Evolutionary conservation across 2,113 vertebrate genomes (phyloP).

Genomic region (Nannobrachium achirus): DNA sequence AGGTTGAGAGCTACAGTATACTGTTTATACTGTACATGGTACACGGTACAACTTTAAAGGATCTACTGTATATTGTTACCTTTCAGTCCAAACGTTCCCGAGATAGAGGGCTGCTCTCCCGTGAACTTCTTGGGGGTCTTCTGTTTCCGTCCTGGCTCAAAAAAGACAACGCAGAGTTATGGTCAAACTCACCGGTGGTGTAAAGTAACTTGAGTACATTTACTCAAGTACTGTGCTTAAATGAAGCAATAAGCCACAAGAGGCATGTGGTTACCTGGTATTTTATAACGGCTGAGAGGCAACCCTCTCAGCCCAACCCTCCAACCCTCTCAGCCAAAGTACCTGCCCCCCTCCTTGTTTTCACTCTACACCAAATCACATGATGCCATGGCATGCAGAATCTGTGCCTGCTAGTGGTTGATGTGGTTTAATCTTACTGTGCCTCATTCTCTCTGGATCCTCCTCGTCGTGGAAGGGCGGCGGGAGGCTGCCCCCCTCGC

Average conservation of each 20-base stretch:
- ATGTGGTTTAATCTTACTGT: constrained; percentile 87
- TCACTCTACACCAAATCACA: too few relatives aligned
- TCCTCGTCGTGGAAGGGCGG: constrained; percentile 85
- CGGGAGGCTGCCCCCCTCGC: constrained; percentile 70
- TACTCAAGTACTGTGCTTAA: too few relatives aligned
- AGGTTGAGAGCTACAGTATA: neutral
- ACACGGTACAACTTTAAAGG: too few relatives aligned
- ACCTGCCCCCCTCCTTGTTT: too few relatives aligned
- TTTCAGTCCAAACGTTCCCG: constrained; percentile 96
- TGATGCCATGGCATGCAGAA: too few relatives aligned
- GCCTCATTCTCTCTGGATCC: constrained; percentile 92
- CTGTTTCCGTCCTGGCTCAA: constrained; percentile 98
- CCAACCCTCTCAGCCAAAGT: too few relatives aligned
- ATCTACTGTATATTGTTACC: constrained; percentile 76
- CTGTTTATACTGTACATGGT: too few relatives aligned
- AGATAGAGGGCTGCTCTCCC: constrained; percentile 97
- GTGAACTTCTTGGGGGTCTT: constrained; percentile 99
- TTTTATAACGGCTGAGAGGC: too few relatives aligned
- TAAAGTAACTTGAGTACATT: too few relatives aligned
- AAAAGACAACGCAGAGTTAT: constrained; percentile 73
- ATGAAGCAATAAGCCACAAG: too few relatives aligned
- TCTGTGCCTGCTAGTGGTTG: constrained; percentile 3
- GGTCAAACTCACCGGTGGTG: constrained; percentile 81
- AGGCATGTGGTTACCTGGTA: too few relatives aligned
- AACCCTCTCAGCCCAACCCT: too few relatives aligned